A percentile compares a stretch with the other conserved stretches of the same genome.
These are phyloP conservation scores for Pollimyrus isidori DNA, from an alignment of 2,113 vertebrate genomes.

Conservation along the genomic window DNA sequence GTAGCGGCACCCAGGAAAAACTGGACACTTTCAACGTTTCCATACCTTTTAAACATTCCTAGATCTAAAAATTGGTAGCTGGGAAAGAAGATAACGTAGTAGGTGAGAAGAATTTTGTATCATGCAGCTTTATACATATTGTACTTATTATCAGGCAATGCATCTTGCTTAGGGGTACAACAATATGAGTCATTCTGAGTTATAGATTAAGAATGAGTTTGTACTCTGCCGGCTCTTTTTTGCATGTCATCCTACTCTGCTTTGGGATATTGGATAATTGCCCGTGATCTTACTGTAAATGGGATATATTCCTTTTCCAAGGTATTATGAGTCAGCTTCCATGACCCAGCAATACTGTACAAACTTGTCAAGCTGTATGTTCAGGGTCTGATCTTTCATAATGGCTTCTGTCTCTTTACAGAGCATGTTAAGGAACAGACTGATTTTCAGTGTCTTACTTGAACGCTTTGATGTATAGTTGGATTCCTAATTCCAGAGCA, in stretches of 20 bases:
- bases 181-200: neutral
- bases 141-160: neutral
- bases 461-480: neutral
- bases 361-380: neutral
- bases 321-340: neutral
- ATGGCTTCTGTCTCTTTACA: neutral
- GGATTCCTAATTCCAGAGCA: neutral
- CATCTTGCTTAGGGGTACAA: neutral
- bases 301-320: neutral
- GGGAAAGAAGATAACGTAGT: neutral
- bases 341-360: neutral
- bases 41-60: neutral
- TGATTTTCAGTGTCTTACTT: neutral
- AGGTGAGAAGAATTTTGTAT: neutral
- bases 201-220: neutral
- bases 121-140: neutral
- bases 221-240: neutral
- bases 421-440: neutral
- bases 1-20: too few relatives aligned
- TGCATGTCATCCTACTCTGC: neutral
- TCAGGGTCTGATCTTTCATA: neutral
- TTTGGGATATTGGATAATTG: neutral
- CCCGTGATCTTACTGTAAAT: neutral
- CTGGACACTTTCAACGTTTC: neutral
- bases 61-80: neutral